Base-by-base conservation (phyloP, 2,113 vertebrate species). In the Cercopithecus mona region DNA sequence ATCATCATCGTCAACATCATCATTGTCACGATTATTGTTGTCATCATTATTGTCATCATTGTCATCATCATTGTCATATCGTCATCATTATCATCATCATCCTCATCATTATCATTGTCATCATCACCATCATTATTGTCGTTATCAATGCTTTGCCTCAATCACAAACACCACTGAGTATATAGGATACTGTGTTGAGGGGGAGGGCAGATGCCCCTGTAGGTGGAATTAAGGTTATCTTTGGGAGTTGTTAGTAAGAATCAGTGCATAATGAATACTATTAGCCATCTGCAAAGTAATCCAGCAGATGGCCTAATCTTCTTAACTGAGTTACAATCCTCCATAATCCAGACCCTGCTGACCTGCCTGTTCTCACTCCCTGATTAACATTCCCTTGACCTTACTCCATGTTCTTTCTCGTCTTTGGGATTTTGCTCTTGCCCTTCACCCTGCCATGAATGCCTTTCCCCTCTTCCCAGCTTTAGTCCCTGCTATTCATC, bases 231-330 rank as follows among this genome's bases (percentile, higher is more conserved):
- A 88, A 96, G 90, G 68, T 91, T 94, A 76, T 88, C 57, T 52
- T 64, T 73, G 52, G n/a, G 73, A 92, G 35, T 32, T 78, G 82
- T 89, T 66, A 73, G 72, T 76, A 93, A 97, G 68, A 83, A 89
- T 59, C 87, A 43, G 73, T 61, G 80, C 59, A 2, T 95, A 87
- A 83, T 90, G 94, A 84, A 96, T 73, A 79, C 93, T 97, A 95
- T 98, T 96, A 97, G 94, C 96, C 96, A 84, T 94, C 94, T 97
- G 97, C 43, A 75, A 73, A 95, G 80, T 72, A 79, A 79, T 43
- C n/a, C 25, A 13, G 32, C 95, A 96, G 96, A 97, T 97, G 97
- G 97, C 59, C 73, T 87, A 18, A 97, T 95, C 96, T 82, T 83
- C 96, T 97, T 95, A 96, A 32, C 90, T 48, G 52, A 45, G 88